phyloP scores from a whole-genome alignment of 2,888 invertebrate species.

The Tenodera sinensis region DNA sequence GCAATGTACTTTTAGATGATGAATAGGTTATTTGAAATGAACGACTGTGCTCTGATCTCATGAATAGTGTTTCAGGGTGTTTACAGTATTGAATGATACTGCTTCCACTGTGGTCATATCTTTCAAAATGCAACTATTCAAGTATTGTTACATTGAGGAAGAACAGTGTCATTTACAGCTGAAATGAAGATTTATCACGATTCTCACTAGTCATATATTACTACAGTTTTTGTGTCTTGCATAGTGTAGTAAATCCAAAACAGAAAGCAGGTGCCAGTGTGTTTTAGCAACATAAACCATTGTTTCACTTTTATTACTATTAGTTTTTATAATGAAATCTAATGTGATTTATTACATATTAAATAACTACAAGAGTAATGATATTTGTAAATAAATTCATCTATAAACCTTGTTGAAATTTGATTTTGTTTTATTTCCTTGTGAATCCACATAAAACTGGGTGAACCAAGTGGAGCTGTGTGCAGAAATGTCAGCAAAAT shows the following conservation, averaged over 20 bases:
- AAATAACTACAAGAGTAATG: not conserved
- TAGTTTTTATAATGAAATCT: conserved; percentile 11
- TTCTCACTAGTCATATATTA: not conserved
- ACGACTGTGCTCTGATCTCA: not conserved
- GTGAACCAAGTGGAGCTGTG: too few species aligned
- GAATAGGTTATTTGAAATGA: not conserved
- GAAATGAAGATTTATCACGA: not conserved
- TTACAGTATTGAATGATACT: not conserved
- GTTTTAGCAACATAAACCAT: not conserved
- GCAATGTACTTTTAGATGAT: not conserved
- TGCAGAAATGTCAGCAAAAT: too few species aligned
- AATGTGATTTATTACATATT: conserved; percentile 2
- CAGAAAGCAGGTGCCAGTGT: not conserved
- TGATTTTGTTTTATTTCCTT: not conserved
- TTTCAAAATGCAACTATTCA: not conserved
- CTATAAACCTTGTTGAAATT: not conserved
- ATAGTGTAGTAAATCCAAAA: not conserved
- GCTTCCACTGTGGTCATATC: not conserved
- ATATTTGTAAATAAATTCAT: conserved; percentile 7
- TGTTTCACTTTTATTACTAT: conserved; percentile 4
- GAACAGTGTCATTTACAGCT: not conserved
- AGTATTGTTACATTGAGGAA: not conserved
- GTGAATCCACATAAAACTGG: not conserved
- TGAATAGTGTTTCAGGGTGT: not conserved
- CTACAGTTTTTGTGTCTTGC: not conserved